Percentiles rank a stretch among this genome's conserved stretches.
phyloP scores from a whole-genome alignment of 2,113 vertebrate genomes.

The Triplophysa tibetana region DNA sequence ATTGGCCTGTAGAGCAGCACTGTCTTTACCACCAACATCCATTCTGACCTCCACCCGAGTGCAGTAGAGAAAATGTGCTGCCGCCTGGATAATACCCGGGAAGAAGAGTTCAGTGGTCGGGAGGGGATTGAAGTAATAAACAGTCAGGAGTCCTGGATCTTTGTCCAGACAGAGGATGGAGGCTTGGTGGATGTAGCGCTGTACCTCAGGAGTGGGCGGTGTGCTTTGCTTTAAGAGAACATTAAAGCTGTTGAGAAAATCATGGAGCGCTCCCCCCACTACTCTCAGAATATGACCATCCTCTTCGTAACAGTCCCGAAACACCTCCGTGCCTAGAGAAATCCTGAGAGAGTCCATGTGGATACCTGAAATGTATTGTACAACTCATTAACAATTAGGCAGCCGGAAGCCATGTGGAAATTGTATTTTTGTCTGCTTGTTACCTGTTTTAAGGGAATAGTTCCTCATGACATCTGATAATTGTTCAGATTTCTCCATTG shows the following conservation, averaged over 20 bases:
- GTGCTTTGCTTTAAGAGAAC: slow-evolving; percentile 89
- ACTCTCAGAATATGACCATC: slow-evolving; percentile 89
- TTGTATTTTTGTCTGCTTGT: neutral
- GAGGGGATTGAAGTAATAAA: slow-evolving; percentile 92
- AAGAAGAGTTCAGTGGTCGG: slow-evolving; percentile 87
- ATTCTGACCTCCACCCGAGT: slow-evolving; percentile 85
- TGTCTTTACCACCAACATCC: slow-evolving; percentile 78
- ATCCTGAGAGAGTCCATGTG: slow-evolving; percentile 78
- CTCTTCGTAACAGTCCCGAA: slow-evolving; percentile 93
- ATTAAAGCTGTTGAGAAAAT: slow-evolving; percentile 97
- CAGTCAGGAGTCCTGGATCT: slow-evolving; percentile 86
- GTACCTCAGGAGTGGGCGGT: slow-evolving; percentile 62
- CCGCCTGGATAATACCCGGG: slow-evolving; percentile 90
- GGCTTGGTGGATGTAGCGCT: slow-evolving; percentile 78
- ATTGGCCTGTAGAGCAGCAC: slow-evolving; percentile 80
- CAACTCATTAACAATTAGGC: neutral
- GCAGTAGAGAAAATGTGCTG: slow-evolving; percentile 85
- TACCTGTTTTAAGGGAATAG: slow-evolving; percentile 85
- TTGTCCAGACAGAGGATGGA: slow-evolving; percentile 96
- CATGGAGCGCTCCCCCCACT: slow-evolving; percentile 93
- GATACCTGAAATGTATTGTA: slow-evolving; percentile 74
- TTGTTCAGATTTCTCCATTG: slow-evolving; percentile 75
- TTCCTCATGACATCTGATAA: slow-evolving; percentile 83
- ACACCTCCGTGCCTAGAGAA: slow-evolving; percentile 89
- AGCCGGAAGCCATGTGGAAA: neutral